phyloP scores from a whole-genome alignment of 2,113 vertebrate genomes.

The Oncorhynchus keta region DNA sequence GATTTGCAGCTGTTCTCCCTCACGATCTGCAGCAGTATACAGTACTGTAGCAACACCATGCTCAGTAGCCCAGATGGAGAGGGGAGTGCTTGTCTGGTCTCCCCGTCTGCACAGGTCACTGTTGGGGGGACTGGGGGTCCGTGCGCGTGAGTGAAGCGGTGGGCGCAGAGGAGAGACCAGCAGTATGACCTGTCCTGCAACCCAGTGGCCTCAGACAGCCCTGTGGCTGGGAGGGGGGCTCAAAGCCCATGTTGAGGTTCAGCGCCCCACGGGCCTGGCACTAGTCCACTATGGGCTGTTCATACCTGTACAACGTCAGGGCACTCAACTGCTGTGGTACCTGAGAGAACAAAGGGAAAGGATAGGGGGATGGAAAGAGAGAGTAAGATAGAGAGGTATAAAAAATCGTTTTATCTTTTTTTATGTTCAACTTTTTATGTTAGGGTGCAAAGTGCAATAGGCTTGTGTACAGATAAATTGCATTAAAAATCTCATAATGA shows the following conservation, averaged over 20 bases:
- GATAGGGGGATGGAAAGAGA: conserved; percentile 14
- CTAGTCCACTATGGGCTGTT: conserved; percentile 69
- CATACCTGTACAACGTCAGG: conserved; percentile 67
- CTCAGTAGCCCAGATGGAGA: conserved; percentile 8
- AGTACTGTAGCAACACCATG: conserved; percentile 1
- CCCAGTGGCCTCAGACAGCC: conserved; percentile 51
- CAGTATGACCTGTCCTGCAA: conserved; percentile 34
- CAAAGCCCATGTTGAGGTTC: conserved; percentile 59
- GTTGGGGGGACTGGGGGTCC: conserved; percentile 41
- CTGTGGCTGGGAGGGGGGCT: conserved; percentile 49
- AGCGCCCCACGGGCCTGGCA: conserved; percentile 66
- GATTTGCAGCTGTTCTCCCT: not conserved
- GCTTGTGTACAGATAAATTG: too few relatives aligned
- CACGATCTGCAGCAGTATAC: not conserved
- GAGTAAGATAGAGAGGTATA: not conserved
- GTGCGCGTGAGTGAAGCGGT: conserved; percentile 58
- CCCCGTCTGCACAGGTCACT: conserved; percentile 45
- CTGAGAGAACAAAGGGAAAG: conserved; percentile 34
- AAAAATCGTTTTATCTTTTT: too few relatives aligned
- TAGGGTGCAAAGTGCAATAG: too few relatives aligned
- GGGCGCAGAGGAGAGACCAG: conserved; percentile 54
- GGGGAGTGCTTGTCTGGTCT: conserved; percentile 25
- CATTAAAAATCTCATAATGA: too few relatives aligned
- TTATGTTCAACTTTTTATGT: too few relatives aligned
- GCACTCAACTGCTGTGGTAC: conserved; percentile 64